A percentile compares a stretch with the other conserved stretches of the same genome.
phyloP scores from a whole-genome alignment of 2,888 invertebrate genomes.

The Clusia tigrina region DNA sequence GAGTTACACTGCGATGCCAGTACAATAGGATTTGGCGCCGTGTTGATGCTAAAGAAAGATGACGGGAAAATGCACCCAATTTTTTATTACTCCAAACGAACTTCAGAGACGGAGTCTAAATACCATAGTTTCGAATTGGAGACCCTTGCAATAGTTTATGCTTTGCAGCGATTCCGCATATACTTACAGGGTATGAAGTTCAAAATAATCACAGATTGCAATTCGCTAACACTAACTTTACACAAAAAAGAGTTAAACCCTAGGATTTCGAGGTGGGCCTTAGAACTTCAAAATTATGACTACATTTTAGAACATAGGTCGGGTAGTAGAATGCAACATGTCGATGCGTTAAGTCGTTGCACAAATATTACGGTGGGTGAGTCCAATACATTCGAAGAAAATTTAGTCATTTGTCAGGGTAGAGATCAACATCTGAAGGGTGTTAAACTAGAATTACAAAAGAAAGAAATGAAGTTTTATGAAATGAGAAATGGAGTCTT shows the following conservation, averaged over 20 bases:
- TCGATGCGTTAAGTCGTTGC: constrained; percentile 46
- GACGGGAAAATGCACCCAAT: constrained; percentile 45
- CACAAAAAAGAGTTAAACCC: constrained; percentile 37
- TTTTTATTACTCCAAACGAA: constrained; percentile 46
- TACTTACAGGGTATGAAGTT: constrained; percentile 42
- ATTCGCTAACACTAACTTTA: constrained; percentile 37
- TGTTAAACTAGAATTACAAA: not conserved
- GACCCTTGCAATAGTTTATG: constrained; percentile 43
- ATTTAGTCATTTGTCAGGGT: not conserved
- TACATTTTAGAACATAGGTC: constrained; percentile 37
- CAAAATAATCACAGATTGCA: constrained; percentile 46
- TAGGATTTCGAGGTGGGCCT: constrained; percentile 38
- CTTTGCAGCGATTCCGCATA: constrained; percentile 42
- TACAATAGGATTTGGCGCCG: constrained; percentile 40
- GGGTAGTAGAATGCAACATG: constrained; percentile 44
- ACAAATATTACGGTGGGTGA: not conserved
- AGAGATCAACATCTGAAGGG: not conserved
- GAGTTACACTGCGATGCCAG: constrained; percentile 51
- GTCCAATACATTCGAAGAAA: not conserved
- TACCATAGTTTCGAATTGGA: constrained; percentile 52
- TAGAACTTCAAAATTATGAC: constrained; percentile 36
- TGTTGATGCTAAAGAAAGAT: constrained; percentile 37
- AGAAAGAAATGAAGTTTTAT: not conserved
- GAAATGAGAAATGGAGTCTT: not conserved
- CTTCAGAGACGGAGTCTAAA: constrained; percentile 39